Evolutionary conservation across 1,140 invertebrate genomes (phyloP).

Genomic region (Psix sp.): DNA sequence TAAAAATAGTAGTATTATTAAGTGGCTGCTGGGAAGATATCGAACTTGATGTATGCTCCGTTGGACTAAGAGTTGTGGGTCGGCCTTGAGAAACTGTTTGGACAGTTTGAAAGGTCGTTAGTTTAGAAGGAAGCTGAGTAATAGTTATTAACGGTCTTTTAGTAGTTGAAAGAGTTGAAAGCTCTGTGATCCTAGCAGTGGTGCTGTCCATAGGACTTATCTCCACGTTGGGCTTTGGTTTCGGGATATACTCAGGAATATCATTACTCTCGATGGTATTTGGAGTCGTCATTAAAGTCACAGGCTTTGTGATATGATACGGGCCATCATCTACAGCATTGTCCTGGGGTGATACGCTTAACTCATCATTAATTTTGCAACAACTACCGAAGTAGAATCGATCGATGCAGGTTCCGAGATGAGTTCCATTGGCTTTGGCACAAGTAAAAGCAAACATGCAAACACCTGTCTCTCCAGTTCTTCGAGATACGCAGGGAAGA

Average conservation of each 20-base stretch:
- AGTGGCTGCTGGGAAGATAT: constrained; percentile 11
- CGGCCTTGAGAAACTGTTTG: constrained; percentile 63
- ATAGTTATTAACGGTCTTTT: constrained; percentile 61
- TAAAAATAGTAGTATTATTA: constrained; percentile 11
- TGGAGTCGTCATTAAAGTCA: constrained; percentile 58
- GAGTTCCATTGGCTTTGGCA: constrained; percentile 92
- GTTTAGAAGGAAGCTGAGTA: constrained; percentile 61
- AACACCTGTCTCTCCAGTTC: constrained; percentile 86
- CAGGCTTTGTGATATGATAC: constrained; percentile 58
- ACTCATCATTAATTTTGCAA: constrained; percentile 82
- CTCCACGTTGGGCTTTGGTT: constrained; percentile 64
- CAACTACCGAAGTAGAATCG: constrained; percentile 94
- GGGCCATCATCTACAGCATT: constrained; percentile 71
- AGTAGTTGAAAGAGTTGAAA: constrained; percentile 25
- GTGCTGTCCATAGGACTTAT: constrained; percentile 48
- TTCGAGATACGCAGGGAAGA: constrained; percentile 88
- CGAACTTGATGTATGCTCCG: constrained; percentile 6
- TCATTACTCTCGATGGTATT: constrained; percentile 71
- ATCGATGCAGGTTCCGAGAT: constrained; percentile 93
- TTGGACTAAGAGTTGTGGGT: constrained; percentile 3
- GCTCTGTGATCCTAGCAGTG: constrained; percentile 17
- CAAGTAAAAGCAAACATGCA: constrained; percentile 98
- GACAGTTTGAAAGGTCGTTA: constrained; percentile 72
- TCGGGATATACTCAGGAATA: constrained; percentile 71
- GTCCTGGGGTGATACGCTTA: constrained; percentile 73